Evolutionary conservation across 2,113 vertebrate genomes (phyloP).

Genomic region (Excalfactoria chinensis): DNA sequence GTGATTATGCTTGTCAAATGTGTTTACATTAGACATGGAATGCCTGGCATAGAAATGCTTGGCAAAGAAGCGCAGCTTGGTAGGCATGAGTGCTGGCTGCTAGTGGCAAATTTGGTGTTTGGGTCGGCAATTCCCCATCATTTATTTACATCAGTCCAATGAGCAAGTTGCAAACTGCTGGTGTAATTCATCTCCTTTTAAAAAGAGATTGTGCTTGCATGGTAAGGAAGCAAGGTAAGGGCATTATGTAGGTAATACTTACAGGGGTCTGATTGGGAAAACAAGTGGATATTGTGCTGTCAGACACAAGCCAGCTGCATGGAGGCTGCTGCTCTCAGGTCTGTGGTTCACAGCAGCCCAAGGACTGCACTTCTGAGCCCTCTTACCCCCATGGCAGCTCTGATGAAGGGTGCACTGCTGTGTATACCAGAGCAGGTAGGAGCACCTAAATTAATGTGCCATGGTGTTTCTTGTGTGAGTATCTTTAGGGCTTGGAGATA

Average conservation of each 20-base stretch:
- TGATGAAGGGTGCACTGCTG: neutral
- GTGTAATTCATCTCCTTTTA: neutral
- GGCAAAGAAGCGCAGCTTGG: neutral
- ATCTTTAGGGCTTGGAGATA: neutral
- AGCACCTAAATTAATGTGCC: neutral
- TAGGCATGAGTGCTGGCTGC: constrained; percentile 2
- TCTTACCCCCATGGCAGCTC: accelerated
- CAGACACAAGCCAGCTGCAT: neutral
- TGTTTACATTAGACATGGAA: constrained; percentile 50
- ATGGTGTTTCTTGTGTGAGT: neutral
- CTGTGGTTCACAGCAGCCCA: accelerated
- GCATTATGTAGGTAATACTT: neutral
- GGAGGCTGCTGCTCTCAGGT: neutral
- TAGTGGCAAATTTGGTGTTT: constrained; percentile 12
- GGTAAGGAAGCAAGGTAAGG: neutral
- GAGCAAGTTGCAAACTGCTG: neutral
- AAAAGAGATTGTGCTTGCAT: neutral
- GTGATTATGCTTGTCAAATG: constrained; percentile 66
- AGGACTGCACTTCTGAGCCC: neutral
- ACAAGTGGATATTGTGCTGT: neutral
- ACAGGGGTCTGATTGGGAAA: neutral
- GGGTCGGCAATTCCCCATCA: neutral
- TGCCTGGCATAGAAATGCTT: neutral
- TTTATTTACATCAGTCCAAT: constrained; percentile 14
- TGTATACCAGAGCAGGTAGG: neutral